Percentiles rank a stretch among this genome's conserved stretches.
These are phyloP conservation scores for Clamator glandarius DNA, from an alignment of 2,797 vertebrate species.

Conservation along the genomic window DNA sequence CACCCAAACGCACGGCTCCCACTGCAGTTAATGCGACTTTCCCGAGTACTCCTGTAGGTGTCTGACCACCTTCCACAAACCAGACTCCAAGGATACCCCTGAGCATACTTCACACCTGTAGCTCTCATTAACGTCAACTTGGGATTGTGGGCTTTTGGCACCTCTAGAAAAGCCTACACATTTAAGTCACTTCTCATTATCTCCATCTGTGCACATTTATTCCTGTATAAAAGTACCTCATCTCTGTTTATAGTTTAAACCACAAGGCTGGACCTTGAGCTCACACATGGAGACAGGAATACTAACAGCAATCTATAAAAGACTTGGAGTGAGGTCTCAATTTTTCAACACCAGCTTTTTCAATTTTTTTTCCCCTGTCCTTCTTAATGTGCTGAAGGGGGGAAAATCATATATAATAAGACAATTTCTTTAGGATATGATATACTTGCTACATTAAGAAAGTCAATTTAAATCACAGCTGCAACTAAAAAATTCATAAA, in stretches of 20 bases:
- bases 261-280: not conserved
- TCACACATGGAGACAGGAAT: slow-evolving; percentile 24
- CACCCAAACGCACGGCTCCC: not conserved
- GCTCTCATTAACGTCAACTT: not conserved
- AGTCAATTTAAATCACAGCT: not conserved
- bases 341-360: not conserved
- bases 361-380: no score
- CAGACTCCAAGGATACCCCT: not conserved
- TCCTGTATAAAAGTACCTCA: slow-evolving; percentile 16
- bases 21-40: not conserved
- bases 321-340: not conserved
- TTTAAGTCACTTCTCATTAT: slow-evolving; percentile 39
- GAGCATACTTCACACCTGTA: slow-evolving; percentile 18
- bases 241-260: slow-evolving; percentile 32
- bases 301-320: not conserved
- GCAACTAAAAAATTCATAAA: not conserved
- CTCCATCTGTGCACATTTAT: slow-evolving; percentile 60
- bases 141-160: slow-evolving; percentile 25
- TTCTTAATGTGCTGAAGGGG: not conserved
- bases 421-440: not conserved
- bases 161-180: slow-evolving; percentile 33
- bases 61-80: not conserved
- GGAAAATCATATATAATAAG: not conserved
- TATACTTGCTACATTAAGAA: not conserved
- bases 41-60: not conserved